Base-by-base conservation (phyloP, 2,888 invertebrate species). In the Ophion costatus region DNA sequence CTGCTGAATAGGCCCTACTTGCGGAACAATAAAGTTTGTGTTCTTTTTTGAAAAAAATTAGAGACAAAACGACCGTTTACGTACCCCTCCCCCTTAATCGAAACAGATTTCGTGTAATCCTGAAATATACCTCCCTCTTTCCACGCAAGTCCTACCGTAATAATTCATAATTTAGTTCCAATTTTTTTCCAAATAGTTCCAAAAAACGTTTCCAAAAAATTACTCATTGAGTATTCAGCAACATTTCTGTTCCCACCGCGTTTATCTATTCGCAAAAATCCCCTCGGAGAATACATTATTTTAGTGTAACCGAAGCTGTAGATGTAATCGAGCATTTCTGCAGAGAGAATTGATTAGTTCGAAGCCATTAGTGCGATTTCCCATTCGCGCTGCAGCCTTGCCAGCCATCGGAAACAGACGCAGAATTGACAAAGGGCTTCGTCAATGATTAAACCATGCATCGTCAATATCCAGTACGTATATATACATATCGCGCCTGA, bases 311-410 rank as follows among this genome's bases (percentile, higher is more conserved):
- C 10, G 29, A 63, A 11, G 24, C 14, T 4, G 29, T 51, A 33
- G n/a, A 20, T 20, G n/a, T 9, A 56, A 57, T 59, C 33, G 11
- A 38, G 24, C 33, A 38, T 11, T 38, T 33, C 56, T 20, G 56
- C 71, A 20, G n/a, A 57, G 63, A 38, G 63, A 74, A 74, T 61
- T 63, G 74, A 74, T 74, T 74, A 11, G 22, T 63, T 74, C 29
- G 51, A 38, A 66, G 11, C 17, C 64, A 38, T 17, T 56, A 33
- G 22, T 33, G 33, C 24, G 24, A 59, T 42, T 67, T 67, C 57
- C 59, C 63, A 63, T 29, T 66, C 56, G 56, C 22, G 56, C n/a
- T 33, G 22, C 14, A 51, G 20, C 0, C 14, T 33, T 11, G 59
- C 22, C 14, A 63, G 29, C 14, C 33, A 63, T 20, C 59, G 78